These are phyloP conservation scores for Drosophila tristis DNA, from an alignment of 1,140 invertebrate genomes.

Conservation along the genomic window DNA sequence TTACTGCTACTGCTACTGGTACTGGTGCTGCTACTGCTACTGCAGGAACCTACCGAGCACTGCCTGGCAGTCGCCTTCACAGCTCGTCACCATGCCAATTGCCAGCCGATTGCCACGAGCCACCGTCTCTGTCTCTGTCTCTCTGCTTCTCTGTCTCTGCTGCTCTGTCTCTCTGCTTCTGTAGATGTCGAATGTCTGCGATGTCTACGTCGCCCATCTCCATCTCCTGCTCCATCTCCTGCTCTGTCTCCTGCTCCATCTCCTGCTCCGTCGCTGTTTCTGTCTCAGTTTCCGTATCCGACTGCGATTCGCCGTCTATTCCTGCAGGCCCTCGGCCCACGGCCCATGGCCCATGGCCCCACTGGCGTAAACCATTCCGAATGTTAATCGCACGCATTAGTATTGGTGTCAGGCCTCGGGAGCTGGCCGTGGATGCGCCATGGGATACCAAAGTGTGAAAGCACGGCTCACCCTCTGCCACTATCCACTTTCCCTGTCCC, in stretches of 20 bases:
- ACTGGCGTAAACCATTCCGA: conserved; percentile 49
- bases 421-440: conserved; percentile 45
- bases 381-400: conserved; percentile 81
- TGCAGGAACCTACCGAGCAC: neutral
- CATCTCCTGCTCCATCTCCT: conserved; percentile 11
- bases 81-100: conserved; percentile 28
- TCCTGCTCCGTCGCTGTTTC: conserved; percentile 17
- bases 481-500: neutral
- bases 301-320: conserved; percentile 2
- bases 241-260: neutral
- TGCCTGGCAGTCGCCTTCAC: neutral
- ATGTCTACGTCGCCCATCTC: neutral
- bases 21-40: neutral
- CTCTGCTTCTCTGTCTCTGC: too few relatives aligned
- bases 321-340: conserved; percentile 7
- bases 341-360: conserved; percentile 16
- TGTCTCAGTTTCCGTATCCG: conserved; percentile 4
- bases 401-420: conserved; percentile 75
- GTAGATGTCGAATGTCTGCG: neutral
- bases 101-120: conserved; percentile 40
- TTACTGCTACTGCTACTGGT: neutral
- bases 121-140: neutral
- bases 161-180: too few relatives aligned
- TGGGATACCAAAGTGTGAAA: conserved; percentile 45
- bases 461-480: neutral